Percentiles rank a stretch among this genome's conserved stretches.
phyloP scores from a whole-genome alignment of 1,140 invertebrate species.

The Nilaparvata lugens region DNA sequence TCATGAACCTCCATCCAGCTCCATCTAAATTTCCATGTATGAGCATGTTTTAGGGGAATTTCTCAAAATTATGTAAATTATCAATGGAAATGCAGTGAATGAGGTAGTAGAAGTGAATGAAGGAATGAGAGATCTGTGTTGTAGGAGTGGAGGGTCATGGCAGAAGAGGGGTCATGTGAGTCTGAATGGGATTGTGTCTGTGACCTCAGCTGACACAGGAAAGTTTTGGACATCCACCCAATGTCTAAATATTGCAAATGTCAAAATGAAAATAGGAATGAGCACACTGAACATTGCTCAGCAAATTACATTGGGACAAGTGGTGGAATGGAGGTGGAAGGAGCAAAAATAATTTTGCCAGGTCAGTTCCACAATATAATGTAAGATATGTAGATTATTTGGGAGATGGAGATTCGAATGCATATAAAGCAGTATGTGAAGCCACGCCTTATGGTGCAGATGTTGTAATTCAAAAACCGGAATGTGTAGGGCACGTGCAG shows the following conservation, averaged over 20 bases:
- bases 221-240: constrained; percentile 13
- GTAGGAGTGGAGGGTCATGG: constrained; percentile 13
- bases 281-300: constrained; percentile 15
- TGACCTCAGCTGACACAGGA: constrained; percentile 17
- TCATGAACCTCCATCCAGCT: constrained; percentile 15
- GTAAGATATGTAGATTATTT: constrained; percentile 18
- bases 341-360: constrained; percentile 1
- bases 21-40: constrained; percentile 4
- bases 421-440: constrained; percentile 5
- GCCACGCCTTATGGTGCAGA: constrained; percentile 18
- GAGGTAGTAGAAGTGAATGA: constrained; percentile 14
- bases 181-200: constrained; percentile 10
- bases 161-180: constrained; percentile 10
- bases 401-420: constrained; percentile 21
- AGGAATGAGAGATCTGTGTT: constrained; percentile 1
- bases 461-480: constrained; percentile 23
- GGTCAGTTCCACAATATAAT: constrained; percentile 15
- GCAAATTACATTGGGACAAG: constrained; percentile 21
- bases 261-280: constrained; percentile 4
- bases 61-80: neutral
- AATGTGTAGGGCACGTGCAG: constrained; percentile 24
- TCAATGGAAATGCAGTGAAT: constrained; percentile 14
- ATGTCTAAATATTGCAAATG: constrained; percentile 18
- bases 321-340: constrained; percentile 22
- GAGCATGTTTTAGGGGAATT: neutral